phyloP scores from a whole-genome alignment of 92 coral and sea anemone genomes.

The Porites cylindrica region DNA sequence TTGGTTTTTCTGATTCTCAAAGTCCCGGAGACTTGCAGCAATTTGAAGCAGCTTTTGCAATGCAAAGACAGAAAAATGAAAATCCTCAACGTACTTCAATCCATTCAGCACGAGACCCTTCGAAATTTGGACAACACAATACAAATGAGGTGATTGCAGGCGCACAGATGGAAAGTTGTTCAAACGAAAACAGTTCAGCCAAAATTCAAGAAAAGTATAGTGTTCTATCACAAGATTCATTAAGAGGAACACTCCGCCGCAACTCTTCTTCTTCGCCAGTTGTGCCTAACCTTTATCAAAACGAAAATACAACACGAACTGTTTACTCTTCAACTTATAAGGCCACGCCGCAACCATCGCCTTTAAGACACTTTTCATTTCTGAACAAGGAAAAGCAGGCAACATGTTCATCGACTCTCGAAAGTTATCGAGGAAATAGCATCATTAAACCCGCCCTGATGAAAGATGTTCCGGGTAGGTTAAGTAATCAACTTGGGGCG shows the following conservation, averaged over 20 bases:
- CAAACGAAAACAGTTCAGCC: not conserved
- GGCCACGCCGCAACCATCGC: not conserved
- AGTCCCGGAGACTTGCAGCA: not conserved
- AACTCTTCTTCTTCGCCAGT: not conserved
- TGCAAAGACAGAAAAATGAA: not conserved
- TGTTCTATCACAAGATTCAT: not conserved
- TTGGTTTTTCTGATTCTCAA: not conserved
- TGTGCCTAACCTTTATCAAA: not conserved
- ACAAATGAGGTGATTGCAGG: not conserved
- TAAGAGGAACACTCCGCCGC: not conserved
- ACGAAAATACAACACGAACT: not conserved
- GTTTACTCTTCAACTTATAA: not conserved
- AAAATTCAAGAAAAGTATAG: constrained; percentile 4
- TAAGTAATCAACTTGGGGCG: not conserved
- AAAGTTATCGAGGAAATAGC: not conserved
- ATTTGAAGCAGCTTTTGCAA: not conserved
- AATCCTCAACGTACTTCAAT: not conserved
- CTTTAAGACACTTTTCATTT: not conserved
- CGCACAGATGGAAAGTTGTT: not conserved
- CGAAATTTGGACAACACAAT: not conserved
- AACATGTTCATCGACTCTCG: no score
- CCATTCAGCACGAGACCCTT: not conserved
- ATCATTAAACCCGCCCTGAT: not conserved
- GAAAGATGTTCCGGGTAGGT: not conserved
- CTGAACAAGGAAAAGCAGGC: not conserved